phyloP scores from a whole-genome alignment of 2,113 vertebrate species.

The Rhinolophus ferrumequinum region DNA sequence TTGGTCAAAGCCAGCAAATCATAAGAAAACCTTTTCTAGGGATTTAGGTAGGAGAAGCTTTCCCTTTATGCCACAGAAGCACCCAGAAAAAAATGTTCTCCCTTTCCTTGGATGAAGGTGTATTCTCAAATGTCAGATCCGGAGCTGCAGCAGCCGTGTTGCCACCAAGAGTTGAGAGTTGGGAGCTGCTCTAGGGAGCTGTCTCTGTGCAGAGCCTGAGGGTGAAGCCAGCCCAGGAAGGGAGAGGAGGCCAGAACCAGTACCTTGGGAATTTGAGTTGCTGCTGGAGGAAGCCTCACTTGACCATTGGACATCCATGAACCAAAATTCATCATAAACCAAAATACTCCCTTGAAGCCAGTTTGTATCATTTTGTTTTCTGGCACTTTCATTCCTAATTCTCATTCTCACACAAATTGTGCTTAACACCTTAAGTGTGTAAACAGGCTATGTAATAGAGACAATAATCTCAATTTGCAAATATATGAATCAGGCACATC shows the following conservation, averaged over 20 bases:
- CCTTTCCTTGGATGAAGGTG: not conserved
- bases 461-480: not conserved
- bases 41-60: not conserved
- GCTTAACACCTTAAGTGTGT: not conserved
- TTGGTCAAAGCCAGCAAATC: not conserved
- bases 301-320: not conserved
- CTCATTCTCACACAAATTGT: not conserved
- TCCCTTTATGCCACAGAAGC: not conserved
- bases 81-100: not conserved
- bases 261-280: not conserved
- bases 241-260: not conserved
- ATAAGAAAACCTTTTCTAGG: not conserved
- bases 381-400: not conserved
- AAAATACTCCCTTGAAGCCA: not conserved
- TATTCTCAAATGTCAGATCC: not conserved
- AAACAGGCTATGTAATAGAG: not conserved
- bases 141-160: not conserved
- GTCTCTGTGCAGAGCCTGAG: not conserved
- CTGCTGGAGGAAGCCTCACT: not conserved
- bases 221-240: not conserved
- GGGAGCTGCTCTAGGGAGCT: accelerated
- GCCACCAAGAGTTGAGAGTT: not conserved
- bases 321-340: not conserved
- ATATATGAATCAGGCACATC: not conserved
- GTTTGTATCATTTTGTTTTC: not conserved